Conservation (phyloP, 1,140 invertebrate species). For the Anadara kagoshimensis region DNA sequence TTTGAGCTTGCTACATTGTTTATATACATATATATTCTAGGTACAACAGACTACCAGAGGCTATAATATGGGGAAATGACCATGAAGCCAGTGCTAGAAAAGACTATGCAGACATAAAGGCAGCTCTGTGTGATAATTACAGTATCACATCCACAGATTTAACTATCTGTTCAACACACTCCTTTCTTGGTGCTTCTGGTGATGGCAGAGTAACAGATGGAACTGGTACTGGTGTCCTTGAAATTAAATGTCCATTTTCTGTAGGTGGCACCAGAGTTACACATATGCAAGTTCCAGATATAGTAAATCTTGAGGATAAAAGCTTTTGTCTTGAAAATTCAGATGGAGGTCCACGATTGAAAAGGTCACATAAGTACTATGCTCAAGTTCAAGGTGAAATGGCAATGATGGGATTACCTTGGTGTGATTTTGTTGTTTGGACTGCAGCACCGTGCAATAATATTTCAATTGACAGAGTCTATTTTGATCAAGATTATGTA, state of each 20-base stretch:
- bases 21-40: neutral
- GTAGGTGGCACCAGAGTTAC: neutral
- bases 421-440: slow-evolving; percentile 35
- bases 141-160: neutral
- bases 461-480: slow-evolving; percentile 17
- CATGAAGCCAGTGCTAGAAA: slow-evolving; percentile 6
- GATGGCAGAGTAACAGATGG: slow-evolving; percentile 21
- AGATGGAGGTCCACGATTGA: neutral
- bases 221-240: neutral
- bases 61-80: slow-evolving; percentile 19
- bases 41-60: slow-evolving; percentile 11
- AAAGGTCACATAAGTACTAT: slow-evolving; percentile 18
- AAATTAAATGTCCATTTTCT: slow-evolving; percentile 30
- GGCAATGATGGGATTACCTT: slow-evolving; percentile 17
- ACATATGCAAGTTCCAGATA: slow-evolving; percentile 13
- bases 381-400: slow-evolving; percentile 32
- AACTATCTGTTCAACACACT: neutral
- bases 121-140: neutral
- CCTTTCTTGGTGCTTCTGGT: slow-evolving; percentile 18
- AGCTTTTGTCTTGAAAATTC: neutral
- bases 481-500: slow-evolving; percentile 17
- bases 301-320: neutral
- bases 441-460: slow-evolving; percentile 17
- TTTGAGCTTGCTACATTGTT: neutral
- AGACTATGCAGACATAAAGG: neutral